phyloP scores from a whole-genome alignment of 2,888 invertebrate genomes.

The Autographa gamma region DNA sequence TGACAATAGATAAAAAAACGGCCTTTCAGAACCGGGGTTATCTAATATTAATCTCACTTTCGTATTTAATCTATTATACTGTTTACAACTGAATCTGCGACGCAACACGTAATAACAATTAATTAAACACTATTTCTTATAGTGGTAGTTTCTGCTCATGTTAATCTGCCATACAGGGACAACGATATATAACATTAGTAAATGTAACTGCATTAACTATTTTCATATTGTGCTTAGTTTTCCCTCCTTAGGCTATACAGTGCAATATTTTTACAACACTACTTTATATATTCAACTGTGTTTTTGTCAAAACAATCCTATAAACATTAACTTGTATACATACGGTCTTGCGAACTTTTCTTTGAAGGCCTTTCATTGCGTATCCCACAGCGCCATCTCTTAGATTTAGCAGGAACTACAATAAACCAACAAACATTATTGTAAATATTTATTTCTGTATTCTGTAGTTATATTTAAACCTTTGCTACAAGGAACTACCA shows the following conservation, averaged over 20 bases:
- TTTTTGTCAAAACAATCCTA: background rate
- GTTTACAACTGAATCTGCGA: conserved; percentile 9
- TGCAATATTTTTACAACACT: background rate
- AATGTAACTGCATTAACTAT: conserved; percentile 9
- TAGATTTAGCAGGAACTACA: conserved; percentile 38
- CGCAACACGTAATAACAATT: too few relatives aligned
- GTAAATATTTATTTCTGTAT: conserved; percentile 12
- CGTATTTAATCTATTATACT: background rate
- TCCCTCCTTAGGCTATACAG: background rate
- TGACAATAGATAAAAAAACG: too few relatives aligned
- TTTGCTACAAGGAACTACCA: background rate
- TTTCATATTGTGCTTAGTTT: background rate
- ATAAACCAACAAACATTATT: conserved; percentile 30
- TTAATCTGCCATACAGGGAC: too few relatives aligned
- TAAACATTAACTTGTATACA: conserved; percentile 22
- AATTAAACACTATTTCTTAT: too few relatives aligned
- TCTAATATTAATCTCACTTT: conserved; percentile 19
- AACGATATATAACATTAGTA: too few relatives aligned
- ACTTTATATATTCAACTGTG: background rate
- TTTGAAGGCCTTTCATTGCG: conserved; percentile 28
- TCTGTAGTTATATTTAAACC: background rate
- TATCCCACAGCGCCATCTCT: conserved; percentile 27
- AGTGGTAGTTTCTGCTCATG: too few relatives aligned
- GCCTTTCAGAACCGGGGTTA: too few relatives aligned
- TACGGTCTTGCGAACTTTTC: conserved; percentile 29